Percentiles rank a stretch among this genome's conserved stretches.
These are phyloP conservation scores for Rhagoletis zephyria DNA, from an alignment of 1,140 invertebrate species.

Conservation along the genomic window DNA sequence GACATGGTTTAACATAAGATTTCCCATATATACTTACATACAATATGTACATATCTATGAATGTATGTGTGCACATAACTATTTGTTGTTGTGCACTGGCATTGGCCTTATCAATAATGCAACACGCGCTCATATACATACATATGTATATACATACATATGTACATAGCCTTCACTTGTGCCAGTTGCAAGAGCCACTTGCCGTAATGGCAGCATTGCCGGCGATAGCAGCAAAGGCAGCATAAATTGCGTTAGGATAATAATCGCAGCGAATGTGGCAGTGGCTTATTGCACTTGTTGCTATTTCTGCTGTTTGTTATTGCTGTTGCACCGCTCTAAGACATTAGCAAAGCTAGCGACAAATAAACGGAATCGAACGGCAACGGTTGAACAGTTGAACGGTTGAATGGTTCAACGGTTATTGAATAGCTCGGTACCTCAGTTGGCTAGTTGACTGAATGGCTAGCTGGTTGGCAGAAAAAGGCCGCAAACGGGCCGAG, in stretches of 20 bases:
- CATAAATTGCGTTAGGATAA: constrained; percentile 73
- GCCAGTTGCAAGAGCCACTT: constrained; percentile 7
- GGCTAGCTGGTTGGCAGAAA: background rate
- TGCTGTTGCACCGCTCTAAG: background rate
- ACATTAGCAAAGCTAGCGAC: background rate
- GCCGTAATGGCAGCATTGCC: background rate
- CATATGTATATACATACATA: too few species aligned
- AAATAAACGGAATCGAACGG: constrained; percentile 45
- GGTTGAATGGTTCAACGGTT: constrained; percentile 36
- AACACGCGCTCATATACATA: constrained; percentile 21
- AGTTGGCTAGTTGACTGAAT: background rate
- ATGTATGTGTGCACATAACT: too few species aligned
- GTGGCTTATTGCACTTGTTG: background rate
- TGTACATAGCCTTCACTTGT: background rate
- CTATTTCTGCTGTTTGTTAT: background rate
- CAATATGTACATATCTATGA: too few species aligned
- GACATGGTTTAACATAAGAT: background rate
- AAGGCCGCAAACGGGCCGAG: background rate
- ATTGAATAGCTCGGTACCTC: background rate
- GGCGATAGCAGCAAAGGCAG: constrained; percentile 32
- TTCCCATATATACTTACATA: constrained; percentile 1
- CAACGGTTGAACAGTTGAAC: constrained; percentile 38
- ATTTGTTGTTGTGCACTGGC: background rate
- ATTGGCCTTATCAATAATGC: constrained; percentile 49
- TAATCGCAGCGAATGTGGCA: constrained; percentile 62